Evolutionary conservation across 2,113 vertebrate genomes (phyloP), one percentile per base, ranked within the genome.

Genomic region (Cynoglossus semilaevis): DNA sequence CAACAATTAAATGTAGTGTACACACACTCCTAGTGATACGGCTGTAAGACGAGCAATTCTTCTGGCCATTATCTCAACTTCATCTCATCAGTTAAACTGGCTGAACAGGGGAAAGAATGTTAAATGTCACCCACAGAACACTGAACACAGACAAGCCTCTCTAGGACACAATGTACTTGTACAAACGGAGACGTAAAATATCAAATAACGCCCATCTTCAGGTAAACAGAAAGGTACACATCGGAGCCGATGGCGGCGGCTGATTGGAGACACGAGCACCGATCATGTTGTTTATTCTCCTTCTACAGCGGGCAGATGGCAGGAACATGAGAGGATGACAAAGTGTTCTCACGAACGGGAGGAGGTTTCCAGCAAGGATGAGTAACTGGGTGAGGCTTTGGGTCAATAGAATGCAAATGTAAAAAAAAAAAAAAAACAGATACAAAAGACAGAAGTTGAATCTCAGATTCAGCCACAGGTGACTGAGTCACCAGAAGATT

Each of bases 221-320:
- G 62, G 58, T 62, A 65, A 77, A 74, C 57, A 47, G 16, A 48
- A 47, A 51, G 58, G 58, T 42, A 8, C 43, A 29, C 50, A 46
- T 55, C 47, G 63, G 42, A 42, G 42, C 8, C 36, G 58, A 58
- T 47, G 52, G 51, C 15, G 6, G 3, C 36, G 10, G 1, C 12
- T 12, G 12, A 77, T 51, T 60, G n/a, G 38, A 58, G 64, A 59
- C n/a, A 67, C 77, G 52, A 58, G 15, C 53, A 22, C 43, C 11
- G 16, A 56, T 47, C n/a, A 3, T 67, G 51, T 47, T 44, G 43
- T 52, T 46, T 47, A 58, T 55, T 69, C 49, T 22, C 61, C 50
- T 42, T 78, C 58, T 72, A 53, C 41, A 47, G 15, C 49, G 49
- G 42, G 51, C 70, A 72, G 77, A 77, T 70, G 78, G 67, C 11